Evolutionary conservation across 2,113 vertebrate species (phyloP).

Genomic region (Lasiurus cinereus): DNA sequence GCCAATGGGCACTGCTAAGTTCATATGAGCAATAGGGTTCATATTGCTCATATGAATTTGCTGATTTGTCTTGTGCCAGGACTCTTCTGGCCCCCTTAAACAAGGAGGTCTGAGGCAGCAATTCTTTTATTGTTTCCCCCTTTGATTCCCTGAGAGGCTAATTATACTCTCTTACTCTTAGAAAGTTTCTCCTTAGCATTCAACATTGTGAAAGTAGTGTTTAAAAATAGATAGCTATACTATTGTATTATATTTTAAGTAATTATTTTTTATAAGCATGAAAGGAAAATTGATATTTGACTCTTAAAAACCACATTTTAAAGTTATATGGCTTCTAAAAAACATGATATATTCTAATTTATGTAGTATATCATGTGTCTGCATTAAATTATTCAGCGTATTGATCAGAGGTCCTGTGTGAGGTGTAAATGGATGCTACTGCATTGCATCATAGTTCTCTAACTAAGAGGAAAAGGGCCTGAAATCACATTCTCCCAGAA

Average conservation of each 20-base stretch:
- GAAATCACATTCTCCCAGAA: neutral
- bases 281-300: conserved; percentile 2
- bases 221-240: neutral
- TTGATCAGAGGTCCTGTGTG: neutral
- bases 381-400: neutral
- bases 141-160: neutral
- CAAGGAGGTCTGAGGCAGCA: neutral
- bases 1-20: neutral
- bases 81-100: neutral
- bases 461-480: neutral
- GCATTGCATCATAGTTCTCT: neutral
- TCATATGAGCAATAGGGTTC: too few species aligned
- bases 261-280: neutral
- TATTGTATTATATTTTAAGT: neutral
- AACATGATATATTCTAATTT: neutral
- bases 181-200: neutral
- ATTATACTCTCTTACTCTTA: neutral
- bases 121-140: neutral
- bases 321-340: conserved; percentile 20
- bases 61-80: neutral
- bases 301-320: neutral
- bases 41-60: neutral
- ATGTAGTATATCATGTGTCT: neutral
- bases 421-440: neutral
- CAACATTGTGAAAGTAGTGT: neutral